Evolutionary conservation across 2,797 vertebrate genomes (phyloP).

Genomic region (Natrix natrix): DNA sequence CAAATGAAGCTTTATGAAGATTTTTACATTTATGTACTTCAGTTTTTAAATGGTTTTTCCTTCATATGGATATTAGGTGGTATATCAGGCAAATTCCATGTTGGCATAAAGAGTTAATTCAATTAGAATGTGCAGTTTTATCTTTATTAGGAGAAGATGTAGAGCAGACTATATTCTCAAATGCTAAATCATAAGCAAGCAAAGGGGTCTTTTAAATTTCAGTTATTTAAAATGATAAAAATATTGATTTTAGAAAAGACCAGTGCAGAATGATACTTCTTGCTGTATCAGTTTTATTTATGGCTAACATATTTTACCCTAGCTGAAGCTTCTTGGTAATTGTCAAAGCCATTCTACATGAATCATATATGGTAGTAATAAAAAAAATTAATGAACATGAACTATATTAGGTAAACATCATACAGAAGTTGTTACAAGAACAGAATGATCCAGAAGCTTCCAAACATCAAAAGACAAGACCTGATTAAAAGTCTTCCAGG

Average conservation of each 20-base stretch:
- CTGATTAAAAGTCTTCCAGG: neutral
- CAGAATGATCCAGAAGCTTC: neutral
- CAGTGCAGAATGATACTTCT: neutral
- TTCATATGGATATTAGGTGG: neutral
- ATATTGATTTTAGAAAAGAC: neutral
- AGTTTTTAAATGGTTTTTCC: neutral
- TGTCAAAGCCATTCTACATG: neutral
- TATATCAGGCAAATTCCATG: neutral
- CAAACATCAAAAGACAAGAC: neutral
- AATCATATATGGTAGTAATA: neutral
- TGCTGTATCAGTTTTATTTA: neutral
- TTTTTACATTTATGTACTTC: neutral
- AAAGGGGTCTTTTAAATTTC: neutral
- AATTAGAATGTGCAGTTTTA: neutral
- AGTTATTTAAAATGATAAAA: neutral
- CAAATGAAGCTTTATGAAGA: neutral
- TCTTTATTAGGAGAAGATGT: neutral
- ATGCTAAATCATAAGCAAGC: neutral
- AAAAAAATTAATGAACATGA: neutral
- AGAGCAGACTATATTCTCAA: neutral
- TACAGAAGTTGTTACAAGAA: neutral
- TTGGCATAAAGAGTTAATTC: neutral
- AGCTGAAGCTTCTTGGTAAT: neutral
- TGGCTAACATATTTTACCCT: neutral
- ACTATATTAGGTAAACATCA: neutral